These are phyloP conservation scores for Drosophila suzukii DNA, from an alignment of 1,140 invertebrate species.

Conservation along the genomic window DNA sequence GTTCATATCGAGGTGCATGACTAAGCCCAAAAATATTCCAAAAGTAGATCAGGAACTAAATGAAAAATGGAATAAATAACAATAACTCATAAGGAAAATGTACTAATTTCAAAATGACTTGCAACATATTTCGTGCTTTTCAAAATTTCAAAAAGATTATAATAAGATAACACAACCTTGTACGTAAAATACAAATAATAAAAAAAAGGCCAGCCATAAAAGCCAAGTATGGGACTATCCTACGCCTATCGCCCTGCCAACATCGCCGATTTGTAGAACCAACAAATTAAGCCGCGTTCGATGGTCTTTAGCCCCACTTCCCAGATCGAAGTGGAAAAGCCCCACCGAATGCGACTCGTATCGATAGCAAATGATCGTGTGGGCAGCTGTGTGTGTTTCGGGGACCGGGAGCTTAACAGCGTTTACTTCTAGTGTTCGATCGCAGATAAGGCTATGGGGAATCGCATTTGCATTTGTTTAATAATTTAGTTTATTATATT, in stretches of 20 bases:
- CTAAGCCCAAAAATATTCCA: not conserved
- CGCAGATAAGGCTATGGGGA: conserved; percentile 53
- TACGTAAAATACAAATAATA: not conserved
- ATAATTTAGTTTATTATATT: conserved; percentile 78
- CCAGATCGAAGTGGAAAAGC: conserved; percentile 13
- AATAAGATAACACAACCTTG: too few species aligned
- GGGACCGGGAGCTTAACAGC: conserved; percentile 63
- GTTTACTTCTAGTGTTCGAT: conserved; percentile 82
- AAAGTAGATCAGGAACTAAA: not conserved
- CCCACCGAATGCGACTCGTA: conserved; percentile 8
- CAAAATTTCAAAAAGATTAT: too few species aligned
- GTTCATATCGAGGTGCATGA: too few species aligned
- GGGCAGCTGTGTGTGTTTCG: conserved; percentile 43
- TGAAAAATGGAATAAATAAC: too few species aligned
- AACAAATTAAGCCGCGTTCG: conserved; percentile 66
- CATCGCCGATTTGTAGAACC: conserved; percentile 72
- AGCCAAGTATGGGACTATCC: not conserved
- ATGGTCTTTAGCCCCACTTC: not conserved
- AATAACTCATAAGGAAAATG: too few species aligned
- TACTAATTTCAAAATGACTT: too few species aligned
- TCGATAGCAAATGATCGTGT: conserved; percentile 57
- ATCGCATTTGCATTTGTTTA: conserved; percentile 70
- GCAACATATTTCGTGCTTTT: too few species aligned
- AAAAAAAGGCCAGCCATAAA: not conserved
- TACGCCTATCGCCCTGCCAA: conserved; percentile 42